Base-by-base conservation (phyloP, 2,888 invertebrate genomes). In the Drosophila recens region DNA sequence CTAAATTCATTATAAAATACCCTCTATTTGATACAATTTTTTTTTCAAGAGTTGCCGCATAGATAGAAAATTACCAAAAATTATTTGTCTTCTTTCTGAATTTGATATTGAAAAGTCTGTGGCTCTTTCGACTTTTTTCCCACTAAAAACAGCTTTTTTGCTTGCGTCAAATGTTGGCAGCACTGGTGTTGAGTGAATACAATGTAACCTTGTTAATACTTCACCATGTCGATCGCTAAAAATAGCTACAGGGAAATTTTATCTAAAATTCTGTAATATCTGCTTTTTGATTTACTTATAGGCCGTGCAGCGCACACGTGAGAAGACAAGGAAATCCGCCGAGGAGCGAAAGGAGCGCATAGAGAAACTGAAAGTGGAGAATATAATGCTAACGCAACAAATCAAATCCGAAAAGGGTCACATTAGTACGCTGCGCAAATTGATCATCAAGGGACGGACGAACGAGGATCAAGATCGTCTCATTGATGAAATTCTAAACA, bases 231-330 rank as follows among this genome's bases (percentile, higher is more conserved):
- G 42, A 30, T 30, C 23, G 49, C 67, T 69, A 45, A 82, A 83
- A 89, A 84, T 84, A 88, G 82, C 51, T 65, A 49, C 43, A 45
- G 52, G 58, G 48, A 64, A 68, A 58, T 42, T 67, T 42, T 67
- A 17, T 33, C 49, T 17, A 34, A 59, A 17, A 38, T 17, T 63
- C 49, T 62, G 70, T 57, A 64, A 59, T 72, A 67, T 73, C 43
- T 27, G 42, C 27, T 34, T 75, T 69, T 65, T n/a, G 67, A 57
- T 52, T 51, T 56, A 67, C 38, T 53, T 54, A 20, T n/a, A 92
- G 92, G 92, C 92, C 6, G 92, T 92, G 11, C 92, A 92, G 63
- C 90, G 90, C 46, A 92, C 93, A 10, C 90, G 92, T 38, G 91
- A 90, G 51, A 92, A 92, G 69, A 90, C 91, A 1, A 92, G 91